A percentile compares a stretch with the other conserved stretches of the same genome.
phyloP scores from a whole-genome alignment of 2,797 vertebrate genomes.

The Microctenopoma stevenorrisi region DNA sequence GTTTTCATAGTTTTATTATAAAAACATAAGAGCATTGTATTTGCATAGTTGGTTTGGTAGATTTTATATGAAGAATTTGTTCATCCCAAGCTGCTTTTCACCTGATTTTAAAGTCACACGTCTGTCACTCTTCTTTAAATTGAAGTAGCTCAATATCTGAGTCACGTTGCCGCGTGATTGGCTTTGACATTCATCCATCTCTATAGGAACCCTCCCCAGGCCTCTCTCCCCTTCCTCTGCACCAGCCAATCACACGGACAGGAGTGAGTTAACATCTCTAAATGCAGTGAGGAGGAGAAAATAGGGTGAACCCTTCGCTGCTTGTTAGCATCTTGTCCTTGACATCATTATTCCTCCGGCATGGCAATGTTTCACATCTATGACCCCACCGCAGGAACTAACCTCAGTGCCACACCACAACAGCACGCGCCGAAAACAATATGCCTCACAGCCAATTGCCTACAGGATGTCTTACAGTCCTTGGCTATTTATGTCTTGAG shows the following conservation, averaged over 20 bases:
- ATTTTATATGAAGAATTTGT: not conserved
- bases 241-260: conserved; percentile 38
- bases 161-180: conserved; percentile 5
- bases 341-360: conserved; percentile 67
- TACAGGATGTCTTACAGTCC: conserved; percentile 34
- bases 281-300: conserved; percentile 46
- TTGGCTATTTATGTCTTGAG: conserved; percentile 56
- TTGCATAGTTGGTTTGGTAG: not conserved
- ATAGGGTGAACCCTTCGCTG: conserved; percentile 51
- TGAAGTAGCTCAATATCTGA: conserved; percentile 5
- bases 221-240: conserved; percentile 20
- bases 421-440: conserved; percentile 50
- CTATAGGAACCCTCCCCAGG: conserved; percentile 19
- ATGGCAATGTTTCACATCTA: conserved; percentile 40
- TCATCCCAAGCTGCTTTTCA: not conserved
- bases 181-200: conserved; percentile 31
- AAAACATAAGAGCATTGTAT: not conserved
- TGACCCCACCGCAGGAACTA: conserved; percentile 62
- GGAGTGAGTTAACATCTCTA: conserved; percentile 57
- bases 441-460: conserved; percentile 61
- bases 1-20: too few species aligned
- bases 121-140: conserved; percentile 7
- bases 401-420: conserved; percentile 33
- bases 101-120: not conserved
- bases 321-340: conserved; percentile 67